Evolutionary conservation across 1,140 invertebrate genomes (phyloP), one percentile per base, ranked within the genome.

Genomic region (Capitella teleta): DNA sequence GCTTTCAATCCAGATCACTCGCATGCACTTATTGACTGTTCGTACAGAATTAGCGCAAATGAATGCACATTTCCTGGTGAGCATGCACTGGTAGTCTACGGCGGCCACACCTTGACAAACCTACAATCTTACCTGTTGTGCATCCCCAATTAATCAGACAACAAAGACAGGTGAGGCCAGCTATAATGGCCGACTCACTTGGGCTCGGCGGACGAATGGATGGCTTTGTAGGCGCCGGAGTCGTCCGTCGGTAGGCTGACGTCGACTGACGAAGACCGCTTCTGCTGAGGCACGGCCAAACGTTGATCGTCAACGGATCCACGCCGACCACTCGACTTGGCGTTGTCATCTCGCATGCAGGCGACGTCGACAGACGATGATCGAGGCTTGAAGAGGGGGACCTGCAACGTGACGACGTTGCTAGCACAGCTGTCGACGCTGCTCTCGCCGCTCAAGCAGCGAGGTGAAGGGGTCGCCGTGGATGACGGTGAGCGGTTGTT

Each of bases 211-310:
- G n/a, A 6, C 19, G 38, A 40, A 40, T 40, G 4, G 25, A 40
- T 25, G 42, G 24, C 25, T 26, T 44, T 23, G 87, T 85, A 51
- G 86, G 86, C 64, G 90, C 90, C 45, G 84, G 75, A 2, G 83
- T 82, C 61, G 87, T 83, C 57, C 0, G 87, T 91, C 1, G 88
- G 87, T 48, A 93, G 72, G 12, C 86, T 86, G 52, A 92, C 89
- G 66, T 93, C 87, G 36, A 92, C 87, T 25, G 86, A 90, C 49
- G 86, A 79, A 3, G 87, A 91, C n/a, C 88, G 76, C 2, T 52
- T 42, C 44, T 62, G 61, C 30, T 59, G 58, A 14, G 55, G 55
- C 8, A 57, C 52, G 43, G 58, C 58, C 28, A 57, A 30, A 24
- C 40, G 41, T 28, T 47, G 41, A 23, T 49, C 56, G 24, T 28